phyloP scores from a whole-genome alignment of 2,113 vertebrate genomes.

The Benitochromis conjunctus region DNA sequence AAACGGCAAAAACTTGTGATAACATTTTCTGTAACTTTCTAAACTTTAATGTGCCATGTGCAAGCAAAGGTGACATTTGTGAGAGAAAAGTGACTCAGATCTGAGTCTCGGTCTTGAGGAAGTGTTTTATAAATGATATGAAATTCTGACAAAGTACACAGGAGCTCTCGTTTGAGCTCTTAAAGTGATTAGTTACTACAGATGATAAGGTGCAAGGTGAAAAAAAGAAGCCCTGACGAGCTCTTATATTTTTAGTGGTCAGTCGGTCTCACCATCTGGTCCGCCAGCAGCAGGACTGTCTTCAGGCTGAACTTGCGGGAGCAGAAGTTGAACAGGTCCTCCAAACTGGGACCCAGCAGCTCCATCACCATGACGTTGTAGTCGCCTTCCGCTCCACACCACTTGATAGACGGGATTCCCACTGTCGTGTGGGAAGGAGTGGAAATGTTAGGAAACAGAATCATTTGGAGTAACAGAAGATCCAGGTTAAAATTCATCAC shows the following conservation, averaged over 20 bases:
- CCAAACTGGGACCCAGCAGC: constrained; percentile 92
- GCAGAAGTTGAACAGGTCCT: constrained; percentile 99
- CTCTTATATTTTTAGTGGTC: not conserved
- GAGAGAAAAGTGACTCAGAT: not conserved
- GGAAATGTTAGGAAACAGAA: not conserved
- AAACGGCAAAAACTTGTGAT: constrained; percentile 1
- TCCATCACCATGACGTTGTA: constrained; percentile 99
- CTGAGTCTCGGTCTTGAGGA: not conserved
- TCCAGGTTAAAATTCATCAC: not conserved
- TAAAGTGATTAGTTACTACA: not conserved
- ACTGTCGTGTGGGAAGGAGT: constrained; percentile 66
- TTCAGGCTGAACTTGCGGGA: constrained; percentile 98
- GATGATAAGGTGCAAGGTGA: not conserved
- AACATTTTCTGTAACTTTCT: not conserved
- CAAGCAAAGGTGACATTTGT: not conserved
- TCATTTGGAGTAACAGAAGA: not conserved
- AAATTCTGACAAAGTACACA: not conserved
- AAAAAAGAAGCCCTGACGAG: not conserved
- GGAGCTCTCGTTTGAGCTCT: not conserved
- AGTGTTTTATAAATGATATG: not conserved
- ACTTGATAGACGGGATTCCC: constrained; percentile 97
- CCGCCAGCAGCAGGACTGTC: constrained; percentile 93
- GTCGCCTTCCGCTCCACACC: constrained; percentile 96
- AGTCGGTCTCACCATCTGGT: constrained; percentile 88
- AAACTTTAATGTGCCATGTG: not conserved